phyloP scores from a whole-genome alignment of 2,888 invertebrate species.

The Pheosia tremula region DNA sequence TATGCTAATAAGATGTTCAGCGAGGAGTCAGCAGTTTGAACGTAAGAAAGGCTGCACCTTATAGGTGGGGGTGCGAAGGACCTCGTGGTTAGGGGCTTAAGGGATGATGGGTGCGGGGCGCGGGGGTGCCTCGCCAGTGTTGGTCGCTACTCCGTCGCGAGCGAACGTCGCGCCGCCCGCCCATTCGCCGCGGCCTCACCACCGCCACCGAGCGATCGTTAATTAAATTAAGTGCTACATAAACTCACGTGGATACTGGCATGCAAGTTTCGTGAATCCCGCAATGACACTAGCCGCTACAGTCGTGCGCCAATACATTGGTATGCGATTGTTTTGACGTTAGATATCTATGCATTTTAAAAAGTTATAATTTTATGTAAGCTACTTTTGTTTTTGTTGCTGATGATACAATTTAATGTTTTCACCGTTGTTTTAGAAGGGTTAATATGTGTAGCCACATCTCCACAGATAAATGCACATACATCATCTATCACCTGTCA shows the following conservation, averaged over 20 bases:
- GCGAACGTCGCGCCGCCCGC: constrained; percentile 61
- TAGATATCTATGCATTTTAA: constrained; percentile 28
- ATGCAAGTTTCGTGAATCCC: constrained; percentile 52
- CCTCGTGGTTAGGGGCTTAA: constrained; percentile 47
- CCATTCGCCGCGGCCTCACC: constrained; percentile 34
- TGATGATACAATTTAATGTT: constrained; percentile 22
- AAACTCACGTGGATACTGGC: constrained; percentile 68
- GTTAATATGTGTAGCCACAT: too few species aligned
- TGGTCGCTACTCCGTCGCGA: constrained; percentile 71
- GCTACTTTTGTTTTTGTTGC: constrained; percentile 31
- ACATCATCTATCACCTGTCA: not conserved
- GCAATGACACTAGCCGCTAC: constrained; percentile 54
- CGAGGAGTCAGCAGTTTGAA: constrained; percentile 68
- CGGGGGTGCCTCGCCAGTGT: constrained; percentile 69
- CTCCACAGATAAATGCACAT: too few species aligned
- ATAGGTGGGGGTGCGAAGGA: constrained; percentile 63
- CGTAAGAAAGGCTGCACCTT: constrained; percentile 61
- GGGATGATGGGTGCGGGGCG: constrained; percentile 64
- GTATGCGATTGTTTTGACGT: constrained; percentile 58
- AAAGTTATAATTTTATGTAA: constrained; percentile 43
- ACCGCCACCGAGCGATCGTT: constrained; percentile 54
- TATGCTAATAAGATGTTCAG: constrained; percentile 74
- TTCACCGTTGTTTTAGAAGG: too few species aligned
- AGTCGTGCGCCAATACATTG: constrained; percentile 53
- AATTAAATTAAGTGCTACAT: constrained; percentile 77